These are phyloP conservation scores for Drosophila demipolita DNA, from an alignment of 2,888 invertebrate species.

Conservation along the genomic window DNA sequence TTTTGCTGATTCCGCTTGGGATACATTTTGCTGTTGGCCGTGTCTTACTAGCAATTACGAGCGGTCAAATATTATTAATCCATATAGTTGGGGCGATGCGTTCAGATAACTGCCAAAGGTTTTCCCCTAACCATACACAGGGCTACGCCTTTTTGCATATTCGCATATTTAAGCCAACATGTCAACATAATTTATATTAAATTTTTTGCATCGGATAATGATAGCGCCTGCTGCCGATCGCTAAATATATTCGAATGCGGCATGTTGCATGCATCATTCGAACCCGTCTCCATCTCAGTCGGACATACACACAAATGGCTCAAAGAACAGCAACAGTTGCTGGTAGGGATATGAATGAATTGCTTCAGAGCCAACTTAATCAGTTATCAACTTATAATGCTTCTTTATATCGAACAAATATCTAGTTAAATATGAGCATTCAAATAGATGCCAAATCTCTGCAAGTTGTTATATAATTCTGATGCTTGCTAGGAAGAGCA, in stretches of 20 bases:
- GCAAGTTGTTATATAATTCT: not conserved
- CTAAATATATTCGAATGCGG: slow-evolving; percentile 45
- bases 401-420: not conserved
- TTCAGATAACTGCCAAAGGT: slow-evolving; percentile 33
- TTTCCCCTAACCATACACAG: not conserved
- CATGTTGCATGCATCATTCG: slow-evolving; percentile 6
- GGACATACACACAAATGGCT: slow-evolving; percentile 35
- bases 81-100: slow-evolving; percentile 39
- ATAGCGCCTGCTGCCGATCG: slow-evolving; percentile 76
- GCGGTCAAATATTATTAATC: slow-evolving; percentile 48
- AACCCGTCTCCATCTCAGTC: slow-evolving; percentile 27
- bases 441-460: too few species aligned
- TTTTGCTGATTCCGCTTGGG: slow-evolving; percentile 14
- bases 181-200: slow-evolving; percentile 84
- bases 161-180: slow-evolving; percentile 80
- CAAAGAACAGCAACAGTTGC: slow-evolving; percentile 35
- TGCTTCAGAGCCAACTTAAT: not conserved
- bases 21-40: slow-evolving; percentile 56
- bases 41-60: slow-evolving; percentile 73
- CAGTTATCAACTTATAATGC: not conserved
- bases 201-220: slow-evolving; percentile 81
- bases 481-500: slow-evolving; percentile 10
- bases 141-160: not conserved
- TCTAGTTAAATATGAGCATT: not conserved
- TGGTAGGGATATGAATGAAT: slow-evolving; percentile 4